Base-by-base conservation (phyloP, 2,888 invertebrate species). In the Drosophila monieri region DNA sequence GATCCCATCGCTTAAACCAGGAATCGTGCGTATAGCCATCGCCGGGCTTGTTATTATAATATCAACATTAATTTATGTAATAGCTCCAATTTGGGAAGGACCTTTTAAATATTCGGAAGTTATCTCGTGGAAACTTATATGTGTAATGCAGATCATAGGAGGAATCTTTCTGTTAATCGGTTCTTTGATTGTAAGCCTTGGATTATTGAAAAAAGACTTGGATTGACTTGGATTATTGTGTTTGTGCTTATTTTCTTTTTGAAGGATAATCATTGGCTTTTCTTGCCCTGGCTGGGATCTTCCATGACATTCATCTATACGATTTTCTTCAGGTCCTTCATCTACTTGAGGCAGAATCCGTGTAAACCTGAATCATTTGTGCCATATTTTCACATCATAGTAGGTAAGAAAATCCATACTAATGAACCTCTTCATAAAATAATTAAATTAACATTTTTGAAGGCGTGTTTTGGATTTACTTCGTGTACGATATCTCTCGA, bases 381-480 rank as follows among this genome's bases (percentile, higher is more conserved):
- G 0, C 1, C 14, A 5, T 69, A 3, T 35, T 71, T 8, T 61
- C 35, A 61, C 48, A 14, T 14, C 0, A 27, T 53, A 5, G 53
- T 74, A 48, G 83, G 86, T 85, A 6, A 15, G 49, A 18, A 3
- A 21, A 25, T n/a, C 6, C 15, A 6, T n/a, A 12, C 0, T 10
- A 12, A 21, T 43, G 15, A 41, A 21, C 21, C 3, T 21, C 3
- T 21, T 4, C 2, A 41, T 23, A 18, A 41, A 18, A 5, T 18
- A 10, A 6, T 1, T 12, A 12, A 51, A 27, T 12, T 9, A n/a
- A 2, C 9, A 39, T 5, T 25, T 8, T 39, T 0, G 18, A 30
- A 85, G 85, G 49, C 15, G 6, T 14, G 6, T 71, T 53, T 32
- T 80, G 79, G 83, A 27, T 32, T 6, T 85, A 78, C 37, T 81